Percentiles rank a stretch among this genome's conserved stretches.
Conservation (phyloP, 1,140 invertebrate genomes). For the Rhizoglyphus robini region DNA sequence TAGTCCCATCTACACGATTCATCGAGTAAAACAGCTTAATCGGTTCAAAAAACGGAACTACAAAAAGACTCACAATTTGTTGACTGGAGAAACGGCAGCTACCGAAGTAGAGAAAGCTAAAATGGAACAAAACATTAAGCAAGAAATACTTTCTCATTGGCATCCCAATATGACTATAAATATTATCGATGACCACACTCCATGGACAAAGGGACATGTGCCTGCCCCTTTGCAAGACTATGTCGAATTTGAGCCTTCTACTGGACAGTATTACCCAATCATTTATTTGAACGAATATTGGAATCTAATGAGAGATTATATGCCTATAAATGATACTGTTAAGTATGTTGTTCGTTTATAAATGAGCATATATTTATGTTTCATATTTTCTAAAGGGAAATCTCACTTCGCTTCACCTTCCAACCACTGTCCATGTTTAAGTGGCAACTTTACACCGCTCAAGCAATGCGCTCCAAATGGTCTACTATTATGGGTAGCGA, state of each 20-base stretch:
- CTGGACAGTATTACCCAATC: constrained; percentile 77
- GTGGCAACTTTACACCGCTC: constrained; percentile 90
- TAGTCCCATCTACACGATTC: constrained; percentile 52
- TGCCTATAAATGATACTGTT: constrained; percentile 74
- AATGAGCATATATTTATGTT: constrained; percentile 12
- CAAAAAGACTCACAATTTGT: constrained; percentile 76
- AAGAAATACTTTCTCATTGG: constrained; percentile 92
- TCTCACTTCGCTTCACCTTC: constrained; percentile 60
- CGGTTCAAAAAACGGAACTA: constrained; percentile 80
- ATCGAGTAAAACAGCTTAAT: constrained; percentile 68
- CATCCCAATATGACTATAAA: constrained; percentile 97
- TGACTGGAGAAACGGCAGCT: constrained; percentile 78
- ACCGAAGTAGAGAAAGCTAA: constrained; percentile 45
- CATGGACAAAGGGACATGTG: constrained; percentile 70
- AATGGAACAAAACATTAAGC: constrained; percentile 29
- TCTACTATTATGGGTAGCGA: constrained; percentile 41
- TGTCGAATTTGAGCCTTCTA: constrained; percentile 69
- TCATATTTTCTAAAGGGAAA: constrained; percentile 28
- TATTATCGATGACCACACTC: constrained; percentile 82
- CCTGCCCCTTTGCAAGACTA: constrained; percentile 83
- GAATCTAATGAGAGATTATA: constrained; percentile 93
- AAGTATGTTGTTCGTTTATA: constrained; percentile 36
- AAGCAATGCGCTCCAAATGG: constrained; percentile 60
- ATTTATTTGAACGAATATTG: constrained; percentile 96
- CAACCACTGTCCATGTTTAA: constrained; percentile 88